Evolutionary conservation across 2,888 invertebrate species (phyloP), one percentile per base, ranked within the genome.

Genomic region (Lamellibrachia satsuma): DNA sequence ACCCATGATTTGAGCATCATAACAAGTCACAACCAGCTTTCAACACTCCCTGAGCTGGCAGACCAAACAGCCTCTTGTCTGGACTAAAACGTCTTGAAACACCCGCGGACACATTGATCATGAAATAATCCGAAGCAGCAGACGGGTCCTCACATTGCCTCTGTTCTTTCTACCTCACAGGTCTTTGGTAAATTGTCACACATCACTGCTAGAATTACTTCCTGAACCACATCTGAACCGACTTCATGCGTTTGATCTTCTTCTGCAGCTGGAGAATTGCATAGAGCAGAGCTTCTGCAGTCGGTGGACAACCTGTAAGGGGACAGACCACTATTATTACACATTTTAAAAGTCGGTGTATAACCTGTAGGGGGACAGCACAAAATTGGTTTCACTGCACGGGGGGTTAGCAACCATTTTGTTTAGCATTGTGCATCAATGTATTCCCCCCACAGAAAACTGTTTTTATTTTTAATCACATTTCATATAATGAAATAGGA

Each of bases 231-330:
- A 98, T 97, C 97, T 99, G 99, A 90, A 98, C 94, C 0, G 97
- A 97, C 95, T 98, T 98, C 98, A 98, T 98, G 95, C 99, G 97
- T 96, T 99, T 99, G 7, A 99, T 98, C 97, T 99, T 99, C 97
- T 99, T 99, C 97, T 99, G 99, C 93, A 99, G 97, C 96, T 99
- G 99, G 91, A 99, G 97, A 55, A 99, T 97, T 94, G 99, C 99
- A 96, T 99, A 99, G 94, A 99, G 97, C 15, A 99, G 97, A 52
- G 99, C 99, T 97, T 99, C 99, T 52, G 99, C 99, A 4, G 99
- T 99, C 91, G 99, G 99, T 93, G 99, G 99, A 97, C 99, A 99
- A 92, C 99, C 98, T 75, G 75, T 22, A 75, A 7, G 57, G 75
- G 75, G 22, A 6, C 75, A 75, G 75, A 75, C 75, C 75, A 6